Evolutionary conservation across 2,888 invertebrate genomes (phyloP).

Genomic region (Crioceris asparagi): DNA sequence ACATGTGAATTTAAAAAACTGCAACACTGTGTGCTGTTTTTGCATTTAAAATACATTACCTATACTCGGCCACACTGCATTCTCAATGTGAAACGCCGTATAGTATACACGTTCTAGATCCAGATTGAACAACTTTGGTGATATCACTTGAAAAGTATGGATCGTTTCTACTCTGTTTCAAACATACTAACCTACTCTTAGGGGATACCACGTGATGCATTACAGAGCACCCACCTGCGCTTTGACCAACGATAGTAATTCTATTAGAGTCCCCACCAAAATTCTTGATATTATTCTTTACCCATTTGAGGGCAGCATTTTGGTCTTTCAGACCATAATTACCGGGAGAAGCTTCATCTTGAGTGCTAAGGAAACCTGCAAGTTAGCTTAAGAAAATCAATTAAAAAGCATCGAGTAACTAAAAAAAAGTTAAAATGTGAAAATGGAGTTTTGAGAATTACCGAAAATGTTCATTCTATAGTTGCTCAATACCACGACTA

Average conservation of each 20-base stretch:
- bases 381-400: neutral
- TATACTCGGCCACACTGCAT: too few relatives aligned
- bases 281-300: slow-evolving; percentile 7
- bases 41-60: too few relatives aligned
- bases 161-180: too few relatives aligned
- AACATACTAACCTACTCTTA: too few relatives aligned
- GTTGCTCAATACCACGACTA: slow-evolving; percentile 11
- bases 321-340: slow-evolving; percentile 14
- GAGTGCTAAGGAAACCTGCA: slow-evolving; percentile 11
- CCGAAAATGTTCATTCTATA: slow-evolving; percentile 12
- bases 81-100: too few relatives aligned
- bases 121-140: too few relatives aligned
- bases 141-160: too few relatives aligned
- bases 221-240: slow-evolving; percentile 9
- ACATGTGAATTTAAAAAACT: too few relatives aligned
- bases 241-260: slow-evolving; percentile 11
- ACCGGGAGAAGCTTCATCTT: slow-evolving; percentile 8
- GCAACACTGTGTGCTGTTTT: too few relatives aligned
- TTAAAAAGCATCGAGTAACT: neutral
- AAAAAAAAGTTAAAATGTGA: neutral
- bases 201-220: slow-evolving; percentile 9
- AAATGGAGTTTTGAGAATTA: slow-evolving; percentile 4
- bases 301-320: slow-evolving; percentile 7
- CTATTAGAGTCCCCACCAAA: slow-evolving; percentile 10
- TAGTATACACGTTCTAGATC: too few relatives aligned